Evolutionary conservation across 1,140 invertebrate genomes (phyloP).

Genomic region (Anoplophora glabripennis): DNA sequence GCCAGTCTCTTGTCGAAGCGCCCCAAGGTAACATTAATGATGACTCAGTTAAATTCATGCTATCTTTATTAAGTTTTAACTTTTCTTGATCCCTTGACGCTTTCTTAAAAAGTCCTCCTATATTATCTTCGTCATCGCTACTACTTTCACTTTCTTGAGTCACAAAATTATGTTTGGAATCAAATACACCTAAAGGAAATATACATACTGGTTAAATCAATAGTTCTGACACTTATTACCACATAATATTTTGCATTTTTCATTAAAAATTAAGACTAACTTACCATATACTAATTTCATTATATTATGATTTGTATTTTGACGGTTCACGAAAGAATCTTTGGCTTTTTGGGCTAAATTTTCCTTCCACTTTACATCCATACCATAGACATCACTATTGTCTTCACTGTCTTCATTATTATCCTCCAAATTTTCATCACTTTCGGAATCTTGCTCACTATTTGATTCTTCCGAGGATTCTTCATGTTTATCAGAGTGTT

Average conservation of each 20-base stretch:
- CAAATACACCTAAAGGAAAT: slow-evolving; percentile 40
- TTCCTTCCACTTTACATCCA: slow-evolving; percentile 72
- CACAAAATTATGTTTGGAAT: slow-evolving; percentile 47
- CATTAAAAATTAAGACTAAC: slow-evolving; percentile 25
- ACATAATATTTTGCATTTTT: neutral
- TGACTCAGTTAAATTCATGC: slow-evolving; percentile 67
- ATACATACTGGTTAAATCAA: neutral
- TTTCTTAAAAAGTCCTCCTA: slow-evolving; percentile 75
- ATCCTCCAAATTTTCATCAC: slow-evolving; percentile 36
- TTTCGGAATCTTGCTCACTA: slow-evolving; percentile 5
- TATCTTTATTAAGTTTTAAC: slow-evolving; percentile 64
- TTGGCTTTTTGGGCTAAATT: slow-evolving; percentile 78
- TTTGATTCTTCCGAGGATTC: too few species aligned
- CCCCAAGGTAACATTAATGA: slow-evolving; percentile 61
- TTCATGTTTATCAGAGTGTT: neutral
- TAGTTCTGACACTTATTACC: too few species aligned
- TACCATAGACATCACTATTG: slow-evolving; percentile 45
- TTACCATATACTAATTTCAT: slow-evolving; percentile 86
- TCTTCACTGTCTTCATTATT: slow-evolving; percentile 37
- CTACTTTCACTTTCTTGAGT: slow-evolving; percentile 48
- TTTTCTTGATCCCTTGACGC: slow-evolving; percentile 65
- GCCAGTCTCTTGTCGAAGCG: slow-evolving; percentile 64
- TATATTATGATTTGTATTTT: slow-evolving; percentile 69
- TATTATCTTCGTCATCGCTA: slow-evolving; percentile 55
- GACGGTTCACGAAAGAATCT: slow-evolving; percentile 71